A percentile compares a stretch with the other conserved stretches of the same genome.
Conservation (phyloP, 2,888 invertebrate genomes). For the Sceliomorpha sp. region DNA sequence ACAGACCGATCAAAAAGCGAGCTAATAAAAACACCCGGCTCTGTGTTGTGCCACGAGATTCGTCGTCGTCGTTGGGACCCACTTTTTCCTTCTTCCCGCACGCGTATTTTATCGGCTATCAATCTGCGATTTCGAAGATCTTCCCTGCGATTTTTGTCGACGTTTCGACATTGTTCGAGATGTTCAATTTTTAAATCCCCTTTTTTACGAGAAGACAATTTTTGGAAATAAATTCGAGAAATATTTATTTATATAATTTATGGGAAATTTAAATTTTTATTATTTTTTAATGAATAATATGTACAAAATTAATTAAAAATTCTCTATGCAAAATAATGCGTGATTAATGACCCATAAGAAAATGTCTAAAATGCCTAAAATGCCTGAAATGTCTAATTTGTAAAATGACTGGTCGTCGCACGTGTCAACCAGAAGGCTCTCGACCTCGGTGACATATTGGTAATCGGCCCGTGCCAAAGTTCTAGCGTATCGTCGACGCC, state of each 20-base stretch:
- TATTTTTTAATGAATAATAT: too few species aligned
- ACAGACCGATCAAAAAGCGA: constrained; percentile 53
- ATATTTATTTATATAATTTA: too few species aligned
- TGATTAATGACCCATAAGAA: too few species aligned
- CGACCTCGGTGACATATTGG: constrained; percentile 65
- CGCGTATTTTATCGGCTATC: constrained; percentile 68
- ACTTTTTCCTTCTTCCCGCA: constrained; percentile 36
- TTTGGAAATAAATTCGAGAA: too few species aligned
- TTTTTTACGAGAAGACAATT: constrained; percentile 23
- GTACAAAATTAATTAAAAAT: too few species aligned
- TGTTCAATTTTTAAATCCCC: too few species aligned
- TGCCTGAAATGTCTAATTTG: constrained; percentile 66
- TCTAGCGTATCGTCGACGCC: constrained; percentile 1
- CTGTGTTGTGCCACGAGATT: constrained; percentile 18
- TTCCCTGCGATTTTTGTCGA: constrained; percentile 60
- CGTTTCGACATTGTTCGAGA: constrained; percentile 49
- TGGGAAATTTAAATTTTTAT: too few species aligned
- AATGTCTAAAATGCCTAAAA: too few species aligned
- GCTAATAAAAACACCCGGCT: constrained; percentile 52
- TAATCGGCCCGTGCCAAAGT: constrained; percentile 22
- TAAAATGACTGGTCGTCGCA: constrained; percentile 71
- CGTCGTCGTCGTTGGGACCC: constrained; percentile 31
- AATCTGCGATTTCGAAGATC: constrained; percentile 58
- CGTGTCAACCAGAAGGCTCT: constrained; percentile 66
- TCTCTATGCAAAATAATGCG: too few species aligned